Conservation (phyloP, 2,888 invertebrate species). For the Drosophila ustulata region DNA sequence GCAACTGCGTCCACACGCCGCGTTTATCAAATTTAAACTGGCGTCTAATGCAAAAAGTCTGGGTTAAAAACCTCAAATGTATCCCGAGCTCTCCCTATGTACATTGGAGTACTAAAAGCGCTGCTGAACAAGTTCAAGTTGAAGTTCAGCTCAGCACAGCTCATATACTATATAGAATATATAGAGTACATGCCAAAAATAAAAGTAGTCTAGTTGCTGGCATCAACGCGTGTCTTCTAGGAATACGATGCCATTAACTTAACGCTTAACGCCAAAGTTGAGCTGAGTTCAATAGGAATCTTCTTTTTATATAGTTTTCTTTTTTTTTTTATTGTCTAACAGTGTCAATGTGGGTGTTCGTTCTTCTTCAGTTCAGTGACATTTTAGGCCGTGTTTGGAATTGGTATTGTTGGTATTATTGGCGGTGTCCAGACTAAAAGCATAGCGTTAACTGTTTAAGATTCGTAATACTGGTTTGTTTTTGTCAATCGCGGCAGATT, state of each 20-base stretch:
- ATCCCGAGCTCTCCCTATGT: conserved; percentile 4
- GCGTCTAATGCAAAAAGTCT: conserved; percentile 17
- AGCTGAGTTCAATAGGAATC: conserved; percentile 40
- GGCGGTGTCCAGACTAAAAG: conserved; percentile 7
- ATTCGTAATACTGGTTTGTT: conserved; percentile 38
- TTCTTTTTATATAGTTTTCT: background rate
- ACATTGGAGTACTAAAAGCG: background rate
- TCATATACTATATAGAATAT: background rate
- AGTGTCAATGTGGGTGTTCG: conserved; percentile 47
- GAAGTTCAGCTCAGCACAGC: conserved; percentile 29
- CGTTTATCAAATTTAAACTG: conserved; percentile 32
- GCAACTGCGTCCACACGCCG: conserved; percentile 12
- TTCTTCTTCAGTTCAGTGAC: conserved; percentile 51
- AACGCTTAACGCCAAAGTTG: conserved; percentile 34
- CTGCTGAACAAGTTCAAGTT: conserved; percentile 44
- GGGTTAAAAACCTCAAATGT: conserved; percentile 29
- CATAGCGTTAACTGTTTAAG: conserved; percentile 17
- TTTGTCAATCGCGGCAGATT: conserved; percentile 26
- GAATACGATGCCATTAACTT: conserved; percentile 48
- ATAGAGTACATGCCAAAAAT: conserved; percentile 2
- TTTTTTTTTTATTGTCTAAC: background rate
- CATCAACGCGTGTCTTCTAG: conserved; percentile 32
- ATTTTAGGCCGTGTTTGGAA: conserved; percentile 31
- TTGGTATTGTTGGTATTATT: background rate
- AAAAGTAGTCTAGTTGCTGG: conserved; percentile 17